These are phyloP conservation scores for Calcarius ornatus DNA, from an alignment of 2,113 vertebrate species.

Conservation along the genomic window DNA sequence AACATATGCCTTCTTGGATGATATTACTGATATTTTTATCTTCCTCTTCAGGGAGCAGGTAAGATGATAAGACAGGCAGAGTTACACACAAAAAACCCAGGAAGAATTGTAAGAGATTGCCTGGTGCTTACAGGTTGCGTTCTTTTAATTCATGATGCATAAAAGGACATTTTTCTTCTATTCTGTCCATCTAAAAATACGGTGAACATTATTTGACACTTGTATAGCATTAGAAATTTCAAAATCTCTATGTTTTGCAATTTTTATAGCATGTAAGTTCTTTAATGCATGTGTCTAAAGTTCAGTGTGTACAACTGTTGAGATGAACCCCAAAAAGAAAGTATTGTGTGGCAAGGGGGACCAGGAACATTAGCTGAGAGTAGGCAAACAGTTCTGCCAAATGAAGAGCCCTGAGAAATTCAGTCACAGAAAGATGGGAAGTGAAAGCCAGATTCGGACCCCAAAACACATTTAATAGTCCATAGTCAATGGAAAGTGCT, in stretches of 20 bases:
- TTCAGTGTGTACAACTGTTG: not conserved
- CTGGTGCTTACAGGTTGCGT: not conserved
- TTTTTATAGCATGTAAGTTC: not conserved
- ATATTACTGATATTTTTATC: not conserved
- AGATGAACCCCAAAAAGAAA: not conserved
- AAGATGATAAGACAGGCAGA: not conserved
- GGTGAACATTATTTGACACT: not conserved
- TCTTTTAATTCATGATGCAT: not conserved
- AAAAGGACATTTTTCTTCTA: not conserved
- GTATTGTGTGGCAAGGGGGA: rapidly evolving
- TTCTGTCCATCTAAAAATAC: not conserved
- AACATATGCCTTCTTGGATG: not conserved
- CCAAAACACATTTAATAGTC: not conserved
- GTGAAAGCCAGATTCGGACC: not conserved
- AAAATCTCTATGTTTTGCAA: not conserved
- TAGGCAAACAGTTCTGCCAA: not conserved
- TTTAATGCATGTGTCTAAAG: not conserved
- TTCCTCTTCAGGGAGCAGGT: not conserved
- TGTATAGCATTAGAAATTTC: not conserved
- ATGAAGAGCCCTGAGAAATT: not conserved
- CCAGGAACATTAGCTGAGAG: not conserved
- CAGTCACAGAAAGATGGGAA: not conserved
- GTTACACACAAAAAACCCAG: not conserved
- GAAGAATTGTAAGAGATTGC: not conserved
- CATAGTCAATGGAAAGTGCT: not conserved